Base-by-base conservation (phyloP, 2,888 invertebrate genomes). In the Drosophila meridionalis region DNA sequence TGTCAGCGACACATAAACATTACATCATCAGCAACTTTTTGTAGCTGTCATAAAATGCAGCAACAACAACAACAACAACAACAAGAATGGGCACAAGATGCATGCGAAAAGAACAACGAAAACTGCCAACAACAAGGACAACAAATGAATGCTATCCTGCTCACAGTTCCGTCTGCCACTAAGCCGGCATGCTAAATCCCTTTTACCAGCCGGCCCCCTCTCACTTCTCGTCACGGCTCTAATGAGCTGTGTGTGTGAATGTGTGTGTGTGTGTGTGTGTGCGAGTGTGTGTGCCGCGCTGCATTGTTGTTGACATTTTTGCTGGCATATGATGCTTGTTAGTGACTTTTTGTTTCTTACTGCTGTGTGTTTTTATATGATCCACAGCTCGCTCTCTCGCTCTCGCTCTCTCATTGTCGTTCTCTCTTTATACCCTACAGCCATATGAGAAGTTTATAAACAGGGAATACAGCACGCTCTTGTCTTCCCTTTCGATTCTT, bases 311-410 rank as follows among this genome's bases (percentile, higher is more conserved):
- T 89, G 89, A 83, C 89, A 83, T 86, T 90, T 90, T 77, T 83
- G 84, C 87, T 84, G 88, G 90, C 90, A 87, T 87, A 90, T 90
- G 87, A 86, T 88, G 87, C 89, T 87, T 87, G 90, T 87, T 90
- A 90, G 81, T 86, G 72, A 76, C 68, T 89, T 87, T 85, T 90
- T 87, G 69, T 82, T 74, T 73, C 73, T 87, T 73, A 73, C 67
- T 70, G 69, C 67, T 81, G 66, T 65, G 63, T 88, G 76, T 86
- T 83, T 83, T 76, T 73, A 64, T 76, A 71, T 58, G 76, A 67
- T 75, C 69, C 73, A 70, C 68, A 52, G 55, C 42, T 40, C 56
- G 26, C 58, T 58, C 65, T 48, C 48, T 34, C 45, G 57, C 38
- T 8, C 11, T 42, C 43, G 14, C 11, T 32, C 36, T 28, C 47